Percentiles rank a stretch among this genome's conserved stretches.
phyloP scores from a whole-genome alignment of 1,140 invertebrate genomes.

The Frieseomelitta varia region DNA sequence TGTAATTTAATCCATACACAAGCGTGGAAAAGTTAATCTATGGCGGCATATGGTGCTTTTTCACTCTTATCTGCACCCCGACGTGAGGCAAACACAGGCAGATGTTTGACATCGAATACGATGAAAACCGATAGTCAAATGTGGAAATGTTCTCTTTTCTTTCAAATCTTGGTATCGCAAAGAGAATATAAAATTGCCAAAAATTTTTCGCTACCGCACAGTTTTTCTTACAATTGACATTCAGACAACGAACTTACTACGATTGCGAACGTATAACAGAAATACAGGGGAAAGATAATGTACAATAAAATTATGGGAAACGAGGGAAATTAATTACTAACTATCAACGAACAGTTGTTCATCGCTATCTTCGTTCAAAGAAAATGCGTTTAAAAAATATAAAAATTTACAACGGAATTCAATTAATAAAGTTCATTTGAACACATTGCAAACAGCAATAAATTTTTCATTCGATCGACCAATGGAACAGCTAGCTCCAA shows the following conservation, averaged over 20 bases:
- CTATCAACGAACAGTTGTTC: not conserved
- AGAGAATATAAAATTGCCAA: not conserved
- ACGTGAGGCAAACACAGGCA: conserved; percentile 59
- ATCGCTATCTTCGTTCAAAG: not conserved
- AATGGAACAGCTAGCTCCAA: too few species aligned
- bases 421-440: not conserved
- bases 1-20: not conserved
- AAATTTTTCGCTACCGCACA: too few species aligned
- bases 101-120: conserved; percentile 56
- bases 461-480: not conserved
- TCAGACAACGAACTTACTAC: too few species aligned
- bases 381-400: too few species aligned
- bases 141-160: conserved; percentile 8
- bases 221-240: too few species aligned
- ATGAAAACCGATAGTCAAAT: conserved; percentile 39
- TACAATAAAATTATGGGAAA: too few species aligned
- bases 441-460: not conserved
- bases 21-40: conserved; percentile 32
- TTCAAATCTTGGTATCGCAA: not conserved
- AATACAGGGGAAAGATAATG: not conserved
- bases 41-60: conserved; percentile 51
- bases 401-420: not conserved
- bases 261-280: too few species aligned
- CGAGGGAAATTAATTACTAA: not conserved
- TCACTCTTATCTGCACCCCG: conserved; percentile 46